phyloP scores from a whole-genome alignment of 2,113 vertebrate species.

The Dromiciops gliroides region DNA sequence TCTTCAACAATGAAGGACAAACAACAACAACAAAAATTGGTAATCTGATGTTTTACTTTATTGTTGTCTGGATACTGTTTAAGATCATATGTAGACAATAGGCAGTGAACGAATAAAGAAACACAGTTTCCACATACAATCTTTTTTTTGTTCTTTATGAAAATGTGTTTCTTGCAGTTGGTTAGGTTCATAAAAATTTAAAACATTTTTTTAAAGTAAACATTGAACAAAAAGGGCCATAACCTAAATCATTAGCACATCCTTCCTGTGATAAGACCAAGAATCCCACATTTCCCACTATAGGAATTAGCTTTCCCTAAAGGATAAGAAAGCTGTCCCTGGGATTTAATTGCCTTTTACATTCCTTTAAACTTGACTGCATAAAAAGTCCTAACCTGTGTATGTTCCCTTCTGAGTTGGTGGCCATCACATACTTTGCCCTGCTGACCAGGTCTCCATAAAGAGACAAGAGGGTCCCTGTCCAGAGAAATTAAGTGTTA shows the following conservation, averaged over 20 bases:
- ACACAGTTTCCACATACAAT: not conserved
- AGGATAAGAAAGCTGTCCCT: not conserved
- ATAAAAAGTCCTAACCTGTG: not conserved
- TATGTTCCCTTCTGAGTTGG: not conserved
- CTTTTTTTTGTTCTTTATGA: not conserved
- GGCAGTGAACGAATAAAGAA: slow-evolving; percentile 48
- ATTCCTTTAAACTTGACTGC: not conserved
- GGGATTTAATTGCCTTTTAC: not conserved
- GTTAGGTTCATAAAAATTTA: not conserved
- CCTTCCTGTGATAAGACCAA: not conserved
- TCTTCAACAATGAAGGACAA: too few relatives aligned
- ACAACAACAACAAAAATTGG: too few relatives aligned
- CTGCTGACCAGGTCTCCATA: not conserved
- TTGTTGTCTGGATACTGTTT: slow-evolving; percentile 45
- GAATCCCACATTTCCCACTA: not conserved
- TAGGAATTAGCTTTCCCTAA: not conserved
- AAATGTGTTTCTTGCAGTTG: not conserved
- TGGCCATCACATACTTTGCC: not conserved
- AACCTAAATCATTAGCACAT: not conserved
- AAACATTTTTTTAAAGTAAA: not conserved
- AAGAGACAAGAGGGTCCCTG: not conserved
- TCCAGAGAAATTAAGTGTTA: not conserved
- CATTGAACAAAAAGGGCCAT: not conserved
- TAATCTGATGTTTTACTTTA: too few relatives aligned
- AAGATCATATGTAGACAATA: slow-evolving; percentile 57